Percentiles rank a stretch among this genome's conserved stretches.
Conservation (phyloP, 2,888 invertebrate species). For the Meghimatium bilineatum region DNA sequence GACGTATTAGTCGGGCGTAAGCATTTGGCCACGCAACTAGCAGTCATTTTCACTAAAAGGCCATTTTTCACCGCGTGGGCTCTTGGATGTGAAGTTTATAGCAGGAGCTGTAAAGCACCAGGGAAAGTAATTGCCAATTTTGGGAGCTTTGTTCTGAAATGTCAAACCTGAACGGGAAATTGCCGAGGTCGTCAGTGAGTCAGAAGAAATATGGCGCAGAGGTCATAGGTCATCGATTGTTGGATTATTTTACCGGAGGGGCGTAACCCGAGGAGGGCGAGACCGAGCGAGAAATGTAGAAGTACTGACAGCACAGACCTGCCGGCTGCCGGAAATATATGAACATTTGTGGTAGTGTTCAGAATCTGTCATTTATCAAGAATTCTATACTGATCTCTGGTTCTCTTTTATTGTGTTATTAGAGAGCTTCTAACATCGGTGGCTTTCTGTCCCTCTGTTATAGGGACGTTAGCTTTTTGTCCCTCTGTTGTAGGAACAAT, state of each 20-base stretch:
- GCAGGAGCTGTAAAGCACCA: constrained; percentile 25
- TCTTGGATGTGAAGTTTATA: constrained; percentile 44
- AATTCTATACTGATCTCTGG: neutral
- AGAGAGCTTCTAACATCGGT: neutral
- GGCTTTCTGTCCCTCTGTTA: too few species aligned
- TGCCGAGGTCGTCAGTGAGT: constrained; percentile 40
- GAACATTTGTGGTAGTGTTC: constrained; percentile 14
- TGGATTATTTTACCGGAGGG: constrained; percentile 46
- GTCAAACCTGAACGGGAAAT: constrained; percentile 44
- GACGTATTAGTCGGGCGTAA: constrained; percentile 28
- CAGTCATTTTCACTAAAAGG: constrained; percentile 43
- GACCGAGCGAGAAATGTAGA: constrained; percentile 26
- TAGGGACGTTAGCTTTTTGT: too few species aligned
- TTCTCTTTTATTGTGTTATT: neutral
- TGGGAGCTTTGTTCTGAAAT: constrained; percentile 43
- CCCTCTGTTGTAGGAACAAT: too few species aligned
- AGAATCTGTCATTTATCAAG: neutral
- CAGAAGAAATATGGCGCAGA: constrained; percentile 40
- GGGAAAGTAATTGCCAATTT: constrained; percentile 48
- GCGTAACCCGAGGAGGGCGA: constrained; percentile 26
- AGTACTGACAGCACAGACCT: constrained; percentile 38
- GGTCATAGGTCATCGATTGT: constrained; percentile 45
- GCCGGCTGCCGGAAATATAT: constrained; percentile 33
- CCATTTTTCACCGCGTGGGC: constrained; percentile 37
- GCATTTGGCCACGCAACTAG: constrained; percentile 36